Base-by-base conservation (phyloP, 2,797 vertebrate genomes). In the Amblyopsis hoosieri region DNA sequence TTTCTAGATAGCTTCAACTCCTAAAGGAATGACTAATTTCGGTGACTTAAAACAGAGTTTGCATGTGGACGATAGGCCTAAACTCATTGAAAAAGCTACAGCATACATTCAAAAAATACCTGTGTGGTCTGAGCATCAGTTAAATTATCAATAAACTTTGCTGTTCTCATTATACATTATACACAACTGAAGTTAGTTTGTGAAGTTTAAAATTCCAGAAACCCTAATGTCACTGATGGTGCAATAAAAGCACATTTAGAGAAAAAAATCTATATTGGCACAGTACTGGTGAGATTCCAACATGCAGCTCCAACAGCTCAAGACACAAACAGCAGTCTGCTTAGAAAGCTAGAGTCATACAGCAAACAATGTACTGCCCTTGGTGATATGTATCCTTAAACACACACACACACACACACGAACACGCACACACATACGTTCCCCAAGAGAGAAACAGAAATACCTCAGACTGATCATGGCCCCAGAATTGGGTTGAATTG, bases 201-300 rank as follows among this genome's bases (percentile, higher is more conserved):
- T 73, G 56, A 77, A 69, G 67, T 66, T 75, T 77, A 82, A 19
- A 66, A 55, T 52, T 62, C 64, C 45, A 58, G 60, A 68, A 80
- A 42, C 14, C 13, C 60, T 72, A 63, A 82, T 80, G 67, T 60
- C 66, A 64, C 66, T 85, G 76, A 85, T 81, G 73, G 55, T 71
- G 74, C 79, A 85, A 79, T 88, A 80, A 89, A 84, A 81, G 9
- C 49, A 48, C 55, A 54, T 55, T 54, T 50, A 62, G 31, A 31
- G 64, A 68, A 46, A 79, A 46, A 66, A 66, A 87, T 87, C 78
- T 80, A 87, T 89, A 80, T 74, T 61, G 23, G 58, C 61, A 76
- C 62, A 73, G 55, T 76, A 83, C 31, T 88, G 86, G 88, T 75
- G 42, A 52, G 49, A 76, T 60, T 80, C 85, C 87, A 87, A 76